Evolutionary conservation across 1,140 invertebrate species (phyloP), one percentile per base, ranked within the genome.

Genomic region (Bombus sylvicola): DNA sequence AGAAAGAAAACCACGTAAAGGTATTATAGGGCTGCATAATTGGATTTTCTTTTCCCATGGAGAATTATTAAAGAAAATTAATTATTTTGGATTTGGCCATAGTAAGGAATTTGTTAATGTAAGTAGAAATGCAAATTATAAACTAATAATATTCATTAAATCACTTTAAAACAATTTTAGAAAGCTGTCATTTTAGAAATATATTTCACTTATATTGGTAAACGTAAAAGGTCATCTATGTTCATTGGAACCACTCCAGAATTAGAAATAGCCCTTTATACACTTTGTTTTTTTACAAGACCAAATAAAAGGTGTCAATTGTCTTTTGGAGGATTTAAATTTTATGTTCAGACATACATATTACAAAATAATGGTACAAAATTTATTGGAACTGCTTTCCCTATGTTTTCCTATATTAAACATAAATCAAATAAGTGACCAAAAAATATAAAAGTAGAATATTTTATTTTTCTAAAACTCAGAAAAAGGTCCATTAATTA

Each of bases 161-260:
- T 57, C 5, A n/a, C 10, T 64, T 34, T 31, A 8, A 10, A 62
- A 62, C 41, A 25, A 47, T 85, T 87, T 85, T 72, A 92, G 91
- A 88, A 85, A 87, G 69, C 76, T 57, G 68, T 68, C 12, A 59
- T 95, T 34, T 64, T 95, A 22, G 93, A 95, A 83, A 83, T 95
- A 28, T 93, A 93, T 64, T 96, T 96, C 88, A 91, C 92, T 28
- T 92, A 89, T 66, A 18, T 68, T 62, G 85, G 85, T 12, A 87
- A 78, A 69, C 75, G 57, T 34, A 92, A 94, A 73, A 92, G 93
- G 53, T 95, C 95, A 8, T 94, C 94, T 6, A 95, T 96, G 89
- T 96, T 97, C 79, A 94, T 97, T 69, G 96, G 96, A 31, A 96
- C 96, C 18, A 95, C 95, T 91, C 96, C 96, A 13, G 96, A 97